Evolutionary conservation across 37 sponge, comb jelly and placozoan genomes (phyloP).

Genomic region (Aplysina aerophoba): DNA sequence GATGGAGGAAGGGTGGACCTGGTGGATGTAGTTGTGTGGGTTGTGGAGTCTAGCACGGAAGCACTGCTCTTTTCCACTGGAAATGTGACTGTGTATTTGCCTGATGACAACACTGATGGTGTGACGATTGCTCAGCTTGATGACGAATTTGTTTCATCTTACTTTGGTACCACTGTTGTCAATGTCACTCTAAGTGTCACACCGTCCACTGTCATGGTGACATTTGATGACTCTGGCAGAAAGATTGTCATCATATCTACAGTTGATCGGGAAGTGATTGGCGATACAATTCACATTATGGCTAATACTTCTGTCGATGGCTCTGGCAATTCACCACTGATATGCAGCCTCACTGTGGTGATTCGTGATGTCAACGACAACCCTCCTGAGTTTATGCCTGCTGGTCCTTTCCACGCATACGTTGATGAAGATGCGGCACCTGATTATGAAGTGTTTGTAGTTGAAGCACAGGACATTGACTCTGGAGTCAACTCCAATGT

Average conservation of each 20-base stretch:
- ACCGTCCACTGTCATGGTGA: background rate
- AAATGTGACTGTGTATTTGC: background rate
- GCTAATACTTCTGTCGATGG: background rate
- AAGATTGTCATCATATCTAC: background rate
- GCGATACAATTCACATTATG: background rate
- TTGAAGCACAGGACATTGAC: conserved; percentile 23
- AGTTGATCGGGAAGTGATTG: background rate
- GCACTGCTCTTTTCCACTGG: conserved; percentile 1
- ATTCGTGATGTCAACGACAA: conserved; percentile 14
- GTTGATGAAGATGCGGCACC: conserved; percentile 14
- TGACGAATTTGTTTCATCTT: background rate
- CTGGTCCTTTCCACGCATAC: background rate
- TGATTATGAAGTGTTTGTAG: background rate
- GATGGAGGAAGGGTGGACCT: background rate
- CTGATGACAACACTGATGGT: background rate
- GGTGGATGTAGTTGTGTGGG: background rate
- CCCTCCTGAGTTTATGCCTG: background rate
- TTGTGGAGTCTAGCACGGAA: background rate
- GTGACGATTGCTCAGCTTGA: background rate
- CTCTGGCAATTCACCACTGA: background rate
- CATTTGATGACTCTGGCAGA: background rate
- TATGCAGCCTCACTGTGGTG: background rate
- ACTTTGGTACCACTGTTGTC: background rate
- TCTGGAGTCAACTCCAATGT: background rate
- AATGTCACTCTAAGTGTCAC: background rate